A percentile compares a stretch with the other conserved stretches of the same genome.
Evolutionary conservation across 1,140 invertebrate species (phyloP).

Genomic region (Gryon sp.): DNA sequence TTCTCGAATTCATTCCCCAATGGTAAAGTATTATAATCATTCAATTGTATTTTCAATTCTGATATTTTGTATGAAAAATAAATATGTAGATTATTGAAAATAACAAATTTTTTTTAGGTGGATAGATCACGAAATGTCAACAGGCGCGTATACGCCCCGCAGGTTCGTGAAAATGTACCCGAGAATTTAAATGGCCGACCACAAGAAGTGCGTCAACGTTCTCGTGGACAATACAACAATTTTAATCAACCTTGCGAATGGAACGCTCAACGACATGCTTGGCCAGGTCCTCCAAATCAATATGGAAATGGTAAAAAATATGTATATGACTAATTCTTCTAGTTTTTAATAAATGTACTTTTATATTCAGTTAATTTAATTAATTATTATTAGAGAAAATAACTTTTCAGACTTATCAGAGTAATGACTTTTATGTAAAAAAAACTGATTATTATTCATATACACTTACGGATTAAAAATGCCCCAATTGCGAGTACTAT

Average conservation of each 20-base stretch:
- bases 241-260: slow-evolving; percentile 68
- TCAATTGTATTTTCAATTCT: slow-evolving; percentile 17
- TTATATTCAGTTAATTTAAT: too few species aligned
- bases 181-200: slow-evolving; percentile 53
- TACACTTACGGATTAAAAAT: too few species aligned
- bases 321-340: too few species aligned
- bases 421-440: too few species aligned
- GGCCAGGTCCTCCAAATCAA: slow-evolving; percentile 57
- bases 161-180: slow-evolving; percentile 64
- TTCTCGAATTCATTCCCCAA: slow-evolving; percentile 69
- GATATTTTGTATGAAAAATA: too few species aligned
- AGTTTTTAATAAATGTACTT: too few species aligned
- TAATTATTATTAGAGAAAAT: too few species aligned
- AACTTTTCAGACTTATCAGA: too few species aligned
- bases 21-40: slow-evolving; percentile 69
- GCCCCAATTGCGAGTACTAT: too few species aligned
- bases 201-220: slow-evolving; percentile 67
- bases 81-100: too few species aligned
- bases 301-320: slow-evolving; percentile 68
- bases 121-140: slow-evolving; percentile 66
- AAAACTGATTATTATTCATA: too few species aligned
- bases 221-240: slow-evolving; percentile 67
- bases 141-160: slow-evolving; percentile 67
- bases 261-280: slow-evolving; percentile 56
- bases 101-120: slow-evolving; percentile 46